phyloP scores from a whole-genome alignment of 30 jellyfish, hydroid and myxozoan species.

The Catostylus mosaicus region DNA sequence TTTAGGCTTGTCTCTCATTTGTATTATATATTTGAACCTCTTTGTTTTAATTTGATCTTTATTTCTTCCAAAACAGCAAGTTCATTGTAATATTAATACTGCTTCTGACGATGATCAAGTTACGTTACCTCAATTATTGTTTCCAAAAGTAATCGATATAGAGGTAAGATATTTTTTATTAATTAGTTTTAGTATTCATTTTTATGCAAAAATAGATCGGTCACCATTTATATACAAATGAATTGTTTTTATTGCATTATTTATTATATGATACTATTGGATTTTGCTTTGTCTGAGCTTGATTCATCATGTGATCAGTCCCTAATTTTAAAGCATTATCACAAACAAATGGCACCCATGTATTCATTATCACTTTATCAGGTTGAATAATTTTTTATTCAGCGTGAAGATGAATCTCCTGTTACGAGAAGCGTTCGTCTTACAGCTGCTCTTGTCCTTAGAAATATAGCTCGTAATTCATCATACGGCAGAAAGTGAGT shows the following conservation, averaged over 20 bases:
- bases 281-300: too few relatives aligned
- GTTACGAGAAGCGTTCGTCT: constrained; percentile 92
- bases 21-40: too few relatives aligned
- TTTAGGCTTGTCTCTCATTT: too few relatives aligned
- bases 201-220: too few relatives aligned
- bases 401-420: constrained; percentile 96
- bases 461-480: constrained; percentile 90
- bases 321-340: too few relatives aligned
- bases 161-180: constrained; percentile 49
- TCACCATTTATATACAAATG: too few relatives aligned
- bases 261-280: too few relatives aligned
- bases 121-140: constrained; percentile 61
- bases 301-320: too few relatives aligned
- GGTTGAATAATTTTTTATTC: not conserved
- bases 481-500: constrained; percentile 82
- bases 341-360: not conserved
- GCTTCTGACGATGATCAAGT: constrained; percentile 42
- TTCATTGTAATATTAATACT: constrained; percentile 37
- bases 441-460: constrained; percentile 86
- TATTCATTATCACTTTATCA: not conserved
- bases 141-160: constrained; percentile 67
- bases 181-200: too few relatives aligned
- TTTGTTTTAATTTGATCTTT: not conserved
- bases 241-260: too few relatives aligned
- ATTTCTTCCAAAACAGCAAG: constrained; percentile 40